Base-by-base conservation (phyloP, 2,113 vertebrate genomes). In the Cacatua alba region DNA sequence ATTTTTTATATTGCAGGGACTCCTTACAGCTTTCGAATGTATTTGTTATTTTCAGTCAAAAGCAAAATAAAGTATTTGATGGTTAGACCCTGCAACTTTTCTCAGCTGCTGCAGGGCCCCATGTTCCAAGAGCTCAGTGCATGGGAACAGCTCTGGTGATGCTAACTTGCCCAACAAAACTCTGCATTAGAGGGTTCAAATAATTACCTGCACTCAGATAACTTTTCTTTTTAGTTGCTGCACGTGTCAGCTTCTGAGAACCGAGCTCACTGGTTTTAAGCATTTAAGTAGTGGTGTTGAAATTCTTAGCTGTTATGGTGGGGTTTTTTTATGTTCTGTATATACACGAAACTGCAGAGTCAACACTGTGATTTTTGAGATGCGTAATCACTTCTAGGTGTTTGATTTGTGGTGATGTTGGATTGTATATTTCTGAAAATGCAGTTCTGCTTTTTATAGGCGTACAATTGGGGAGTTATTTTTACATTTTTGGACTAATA, bases 121-220 rank as follows among this genome's bases (percentile, higher is more conserved):
- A 4, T 23, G 49, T 26, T n/a, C 29, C 62, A 7, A 19, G 16
- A 52, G 3, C 41, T 20, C 25, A 2, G 1, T 0, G 49, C 23
- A 6, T 8, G 46, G 52, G 60, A 24, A 26, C 5, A n/a, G 53
- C 59, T 77, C 51, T 67, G 69, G 41, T 20, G n/a, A 7, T 63
- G 53, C 23, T 18, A 28, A 0, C 59, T 43, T 39, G 33, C 52
- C 25, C 44, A 19, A 2, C 8, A 28, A 3, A 37, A 17, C 9
- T 2, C 48, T 46, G 8, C 9, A 1, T 10, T 48, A 10, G 57
- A 7, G 17, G 21, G 17, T 18, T 62, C 10, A 31, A 39, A 35
- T 41, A 33, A 7, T 26, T 25, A 19, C 9, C 23, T 55, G n/a
- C 31, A 19, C n/a, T 29, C 16, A 7, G 8, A 28, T 33, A 43